These are phyloP conservation scores for Zaprionus ornatus DNA, from an alignment of 1,140 invertebrate species.

Conservation along the genomic window DNA sequence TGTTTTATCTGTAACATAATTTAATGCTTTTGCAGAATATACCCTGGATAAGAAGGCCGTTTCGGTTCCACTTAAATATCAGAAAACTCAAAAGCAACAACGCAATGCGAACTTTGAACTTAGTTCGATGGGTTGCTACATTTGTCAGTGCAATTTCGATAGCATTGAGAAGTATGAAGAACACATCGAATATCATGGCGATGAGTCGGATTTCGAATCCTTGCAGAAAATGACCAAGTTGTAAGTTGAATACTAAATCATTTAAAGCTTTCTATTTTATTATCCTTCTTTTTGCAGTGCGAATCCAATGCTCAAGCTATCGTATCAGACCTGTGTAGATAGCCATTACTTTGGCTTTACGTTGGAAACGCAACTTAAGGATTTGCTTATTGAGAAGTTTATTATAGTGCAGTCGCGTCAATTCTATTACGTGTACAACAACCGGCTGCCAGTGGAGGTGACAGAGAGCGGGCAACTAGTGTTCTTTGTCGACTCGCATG, in stretches of 20 bases:
- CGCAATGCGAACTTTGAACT: conserved; percentile 46
- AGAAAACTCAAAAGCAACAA: conserved; percentile 51
- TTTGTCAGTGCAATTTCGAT: conserved; percentile 73
- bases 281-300: conserved; percentile 34
- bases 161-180: conserved; percentile 70
- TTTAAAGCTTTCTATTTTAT: background rate
- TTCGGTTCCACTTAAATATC: conserved; percentile 54
- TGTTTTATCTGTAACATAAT: conserved; percentile 3
- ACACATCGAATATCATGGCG: conserved; percentile 71
- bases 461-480: conserved; percentile 31
- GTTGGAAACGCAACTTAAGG: conserved; percentile 43
- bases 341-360: conserved; percentile 80
- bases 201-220: conserved; percentile 73
- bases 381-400: conserved; percentile 71
- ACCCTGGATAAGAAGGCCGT: conserved; percentile 46
- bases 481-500: conserved; percentile 79
- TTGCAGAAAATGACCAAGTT: conserved; percentile 57
- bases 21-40: conserved; percentile 31
- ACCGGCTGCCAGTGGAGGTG: conserved; percentile 54
- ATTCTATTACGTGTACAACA: conserved; percentile 71
- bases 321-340: conserved; percentile 68
- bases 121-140: conserved; percentile 65
- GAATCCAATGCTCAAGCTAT: conserved; percentile 51
- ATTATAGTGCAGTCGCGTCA: conserved; percentile 74
- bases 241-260: conserved; percentile 37